Evolutionary conservation across 2,888 invertebrate genomes (phyloP).

Genomic region (Macrophya alboannulata): DNA sequence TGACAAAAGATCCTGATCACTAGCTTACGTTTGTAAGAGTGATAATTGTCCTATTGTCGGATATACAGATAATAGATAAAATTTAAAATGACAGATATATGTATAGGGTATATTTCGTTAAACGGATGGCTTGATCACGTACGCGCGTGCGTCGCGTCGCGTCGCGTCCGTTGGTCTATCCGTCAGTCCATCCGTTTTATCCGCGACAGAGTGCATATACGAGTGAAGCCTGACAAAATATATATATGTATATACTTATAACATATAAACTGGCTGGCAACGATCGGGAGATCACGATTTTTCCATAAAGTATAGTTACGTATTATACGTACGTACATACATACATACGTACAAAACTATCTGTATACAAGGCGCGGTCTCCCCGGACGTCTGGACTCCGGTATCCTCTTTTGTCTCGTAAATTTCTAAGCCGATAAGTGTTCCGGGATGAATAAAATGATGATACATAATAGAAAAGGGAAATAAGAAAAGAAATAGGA

Average conservation of each 20-base stretch:
- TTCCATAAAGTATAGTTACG: conserved; percentile 44
- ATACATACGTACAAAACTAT: conserved; percentile 10
- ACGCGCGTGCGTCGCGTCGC: conserved; percentile 25
- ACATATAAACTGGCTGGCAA: background rate
- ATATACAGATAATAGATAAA: background rate
- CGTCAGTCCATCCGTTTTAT: conserved; percentile 42
- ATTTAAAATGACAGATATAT: conserved; percentile 3
- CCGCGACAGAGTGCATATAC: background rate
- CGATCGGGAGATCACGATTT: conserved; percentile 36
- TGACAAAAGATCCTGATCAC: no score
- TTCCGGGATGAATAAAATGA: background rate
- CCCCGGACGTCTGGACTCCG: conserved; percentile 40
- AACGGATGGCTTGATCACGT: conserved; percentile 35
- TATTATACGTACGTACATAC: conserved; percentile 1
- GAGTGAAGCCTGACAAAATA: background rate
- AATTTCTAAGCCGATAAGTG: conserved; percentile 15
- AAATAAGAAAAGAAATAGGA: background rate
- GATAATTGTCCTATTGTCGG: background rate
- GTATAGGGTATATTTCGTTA: background rate
- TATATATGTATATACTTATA: background rate
- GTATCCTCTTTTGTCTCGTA: conserved; percentile 37
- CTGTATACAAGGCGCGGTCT: conserved; percentile 17
- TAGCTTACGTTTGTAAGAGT: no score
- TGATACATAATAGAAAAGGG: background rate
- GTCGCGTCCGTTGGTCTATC: background rate